Evolutionary conservation across 1,140 invertebrate species (phyloP), one percentile per base, ranked within the genome.

Genomic region (Drosophila tsacasi): DNA sequence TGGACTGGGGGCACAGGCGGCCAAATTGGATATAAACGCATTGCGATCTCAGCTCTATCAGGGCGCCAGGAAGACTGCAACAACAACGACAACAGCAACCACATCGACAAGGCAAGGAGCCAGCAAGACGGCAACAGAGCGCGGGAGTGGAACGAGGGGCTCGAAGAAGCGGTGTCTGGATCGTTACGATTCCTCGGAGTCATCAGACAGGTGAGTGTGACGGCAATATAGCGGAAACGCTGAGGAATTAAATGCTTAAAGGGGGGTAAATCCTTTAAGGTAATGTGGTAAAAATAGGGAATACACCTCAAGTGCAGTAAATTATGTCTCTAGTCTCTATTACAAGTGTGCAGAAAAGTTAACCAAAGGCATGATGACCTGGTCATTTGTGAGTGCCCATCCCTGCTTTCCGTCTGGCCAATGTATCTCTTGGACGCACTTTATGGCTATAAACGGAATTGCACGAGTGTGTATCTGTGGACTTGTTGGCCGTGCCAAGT

Each of bases 161-260:
- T 95, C 96, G 92, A 97, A 97, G 94, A 97, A 97, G 93, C 95
- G 97, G 93, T 97, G 96, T 93, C 94, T 96, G 89, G 96, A 97
- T 95, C 95, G 96, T 94, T 97, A 97, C 94, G 97, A 97, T 94
- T 97, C 96, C 93, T 97, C 96, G 83, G 97, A 97, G 94, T 97
- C 96, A 93, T 97, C 96, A 94, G 97, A 97, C 96, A 97, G 97
- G 97, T 97, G 93, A 95, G 94, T 81, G 42, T 23, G 30, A 25
- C 57, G 15, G 6, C 15, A 12, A 32, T n/a, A 42, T 21, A 27
- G 37, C 35, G 35, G 27, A 72, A 52, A 40, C 12, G 12, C 13
- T 60, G 3, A 40, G 21, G 15, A 15, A 30, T 39, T 62, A 3
- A 25, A 5, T 35, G 49, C n/a, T 15, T 3, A 6, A 21, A 62